phyloP scores from a whole-genome alignment of 2,797 vertebrate genomes.

The Crenuchus spilurus region DNA sequence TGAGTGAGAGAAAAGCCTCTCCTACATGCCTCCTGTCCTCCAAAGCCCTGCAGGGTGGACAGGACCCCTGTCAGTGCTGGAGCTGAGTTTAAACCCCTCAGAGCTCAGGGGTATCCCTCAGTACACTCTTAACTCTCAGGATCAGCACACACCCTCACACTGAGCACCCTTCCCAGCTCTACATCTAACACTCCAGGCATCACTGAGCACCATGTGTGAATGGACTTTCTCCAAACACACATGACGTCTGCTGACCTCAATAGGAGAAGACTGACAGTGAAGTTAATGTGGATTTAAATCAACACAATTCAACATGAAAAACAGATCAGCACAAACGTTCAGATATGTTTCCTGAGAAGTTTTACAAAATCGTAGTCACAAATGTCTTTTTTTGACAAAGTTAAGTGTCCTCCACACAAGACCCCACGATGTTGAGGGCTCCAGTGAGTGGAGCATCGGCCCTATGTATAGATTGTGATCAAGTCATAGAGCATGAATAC shows the following conservation, averaged over 20 bases:
- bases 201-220: constrained; percentile 23
- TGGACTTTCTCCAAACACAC: constrained; percentile 41
- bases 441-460: too few relatives aligned
- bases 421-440: too few relatives aligned
- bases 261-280: constrained; percentile 33
- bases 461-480: too few relatives aligned
- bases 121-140: not conserved
- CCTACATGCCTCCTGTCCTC: not conserved
- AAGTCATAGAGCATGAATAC: too few relatives aligned
- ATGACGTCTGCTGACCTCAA: constrained; percentile 51
- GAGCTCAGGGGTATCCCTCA: constrained; percentile 8
- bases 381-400: not conserved
- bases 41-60: not conserved
- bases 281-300: constrained; percentile 36
- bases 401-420: too few relatives aligned
- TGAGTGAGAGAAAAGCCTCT: not conserved
- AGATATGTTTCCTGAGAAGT: not conserved
- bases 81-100: not conserved
- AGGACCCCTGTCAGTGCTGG: not conserved
- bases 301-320: too few relatives aligned
- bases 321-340: too few relatives aligned
- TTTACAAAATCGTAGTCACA: not conserved
- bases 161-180: not conserved
- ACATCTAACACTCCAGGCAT: not conserved
- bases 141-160: constrained; percentile 9